These are phyloP conservation scores for Philereme transversata DNA, from an alignment of 2,888 invertebrate species.

Conservation along the genomic window DNA sequence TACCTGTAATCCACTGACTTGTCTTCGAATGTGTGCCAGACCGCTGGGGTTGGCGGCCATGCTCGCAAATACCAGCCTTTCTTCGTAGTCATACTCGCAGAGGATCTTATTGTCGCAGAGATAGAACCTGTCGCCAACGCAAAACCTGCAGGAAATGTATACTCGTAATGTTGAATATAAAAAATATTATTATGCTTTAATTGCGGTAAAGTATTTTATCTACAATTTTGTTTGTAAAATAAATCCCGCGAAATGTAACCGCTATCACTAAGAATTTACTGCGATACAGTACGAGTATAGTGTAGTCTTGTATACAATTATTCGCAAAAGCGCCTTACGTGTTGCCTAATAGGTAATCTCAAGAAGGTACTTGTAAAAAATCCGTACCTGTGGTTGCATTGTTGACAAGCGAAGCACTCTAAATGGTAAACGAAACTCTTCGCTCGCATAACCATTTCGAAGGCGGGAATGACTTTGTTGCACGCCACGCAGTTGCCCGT, in stretches of 20 bases:
- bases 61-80: conserved; percentile 94
- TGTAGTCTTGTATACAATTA: no score
- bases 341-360: neutral
- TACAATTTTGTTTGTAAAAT: no score
- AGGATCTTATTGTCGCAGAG: conserved; percentile 97
- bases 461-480: conserved; percentile 96
- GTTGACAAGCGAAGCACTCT: conserved; percentile 97
- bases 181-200: no score
- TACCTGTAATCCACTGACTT: conserved; percentile 89
- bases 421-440: conserved; percentile 96
- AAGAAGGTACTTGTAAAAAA: conserved; percentile 23
- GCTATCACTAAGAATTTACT: no score
- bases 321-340: no score
- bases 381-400: conserved; percentile 95
- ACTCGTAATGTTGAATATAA: no score
- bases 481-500: conserved; percentile 96
- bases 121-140: conserved; percentile 97
- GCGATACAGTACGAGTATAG: no score
- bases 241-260: no score
- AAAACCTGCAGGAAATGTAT: conserved; percentile 87
- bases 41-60: conserved; percentile 94
- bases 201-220: no score
- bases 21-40: conserved; percentile 92
- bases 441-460: conserved; percentile 98
- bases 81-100: conserved; percentile 97